A percentile compares a stretch with the other conserved stretches of the same genome.
These are phyloP conservation scores for Cotesia congregata DNA, from an alignment of 2,888 invertebrate genomes.

Conservation along the genomic window DNA sequence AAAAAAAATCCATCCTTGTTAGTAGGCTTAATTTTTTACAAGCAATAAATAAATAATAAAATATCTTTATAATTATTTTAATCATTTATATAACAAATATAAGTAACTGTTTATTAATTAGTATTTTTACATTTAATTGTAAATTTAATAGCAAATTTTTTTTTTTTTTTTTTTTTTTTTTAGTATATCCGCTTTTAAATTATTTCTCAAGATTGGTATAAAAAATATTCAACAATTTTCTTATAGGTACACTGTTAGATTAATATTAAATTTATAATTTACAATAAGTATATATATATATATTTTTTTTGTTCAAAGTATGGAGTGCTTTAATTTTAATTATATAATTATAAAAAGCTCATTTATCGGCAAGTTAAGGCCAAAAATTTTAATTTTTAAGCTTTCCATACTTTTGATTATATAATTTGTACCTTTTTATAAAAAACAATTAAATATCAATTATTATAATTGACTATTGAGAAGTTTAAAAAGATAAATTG, in stretches of 20 bases:
- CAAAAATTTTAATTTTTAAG: not conserved
- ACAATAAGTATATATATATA: constrained; percentile 6
- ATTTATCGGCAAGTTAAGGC: not conserved
- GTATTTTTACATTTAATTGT: constrained; percentile 13
- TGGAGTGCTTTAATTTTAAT: not conserved
- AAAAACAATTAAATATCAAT: not conserved
- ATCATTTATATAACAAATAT: constrained; percentile 38
- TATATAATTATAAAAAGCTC: not conserved
- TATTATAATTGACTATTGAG: not conserved
- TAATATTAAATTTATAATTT: constrained; percentile 4
- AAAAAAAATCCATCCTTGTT: constrained; percentile 35
- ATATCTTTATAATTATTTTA: constrained; percentile 36
- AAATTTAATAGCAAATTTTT: constrained; percentile 22
- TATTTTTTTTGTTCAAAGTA: constrained; percentile 17
- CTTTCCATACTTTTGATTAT: not conserved
- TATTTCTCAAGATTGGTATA: constrained; percentile 34
- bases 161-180: constrained; percentile 37
- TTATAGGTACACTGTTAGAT: constrained; percentile 6
- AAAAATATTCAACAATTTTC: constrained; percentile 43
- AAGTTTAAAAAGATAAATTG: constrained; percentile 5
- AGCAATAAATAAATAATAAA: not conserved
- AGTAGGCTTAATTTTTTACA: constrained; percentile 37
- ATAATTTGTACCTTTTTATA: not conserved
- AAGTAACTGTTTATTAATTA: constrained; percentile 28
- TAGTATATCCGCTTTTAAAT: not conserved